A percentile compares a stretch with the other conserved stretches of the same genome.
These are phyloP conservation scores for Campaea margaritaria DNA, from an alignment of 2,888 invertebrate genomes.

Conservation along the genomic window DNA sequence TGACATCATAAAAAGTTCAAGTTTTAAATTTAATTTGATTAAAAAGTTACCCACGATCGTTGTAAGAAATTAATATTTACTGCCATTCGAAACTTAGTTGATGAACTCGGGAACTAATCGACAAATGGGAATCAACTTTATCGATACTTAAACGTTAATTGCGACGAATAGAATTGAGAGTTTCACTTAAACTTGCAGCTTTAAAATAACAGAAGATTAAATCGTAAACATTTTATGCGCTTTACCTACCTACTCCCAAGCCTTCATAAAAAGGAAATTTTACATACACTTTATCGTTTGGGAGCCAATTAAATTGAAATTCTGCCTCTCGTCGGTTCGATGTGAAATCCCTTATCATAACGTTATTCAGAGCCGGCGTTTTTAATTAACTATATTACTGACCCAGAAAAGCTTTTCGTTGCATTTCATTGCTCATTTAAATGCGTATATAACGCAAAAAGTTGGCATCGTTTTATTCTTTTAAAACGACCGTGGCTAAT, in stretches of 20 bases:
- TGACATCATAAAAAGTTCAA: constrained; percentile 4
- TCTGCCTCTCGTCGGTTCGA: constrained; percentile 11
- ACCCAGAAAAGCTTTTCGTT: constrained; percentile 34
- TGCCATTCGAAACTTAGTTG: constrained; percentile 9
- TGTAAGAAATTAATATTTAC: constrained; percentile 11
- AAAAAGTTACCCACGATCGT: neutral
- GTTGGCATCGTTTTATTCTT: constrained; percentile 12
- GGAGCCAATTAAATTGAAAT: constrained; percentile 29
- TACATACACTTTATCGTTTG: constrained; percentile 29
- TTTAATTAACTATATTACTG: constrained; percentile 33
- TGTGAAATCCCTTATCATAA: constrained; percentile 29
- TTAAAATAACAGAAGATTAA: constrained; percentile 11
- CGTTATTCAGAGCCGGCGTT: constrained; percentile 18
- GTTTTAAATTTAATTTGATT: constrained; percentile 4
- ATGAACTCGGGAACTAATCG: constrained; percentile 22
- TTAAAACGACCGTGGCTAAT: constrained; percentile 23
- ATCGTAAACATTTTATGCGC: constrained; percentile 19
- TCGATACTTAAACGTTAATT: constrained; percentile 24
- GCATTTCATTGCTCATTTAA: constrained; percentile 35
- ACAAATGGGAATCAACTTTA: constrained; percentile 19
- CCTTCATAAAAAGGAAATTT: constrained; percentile 26
- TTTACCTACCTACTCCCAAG: constrained; percentile 5
- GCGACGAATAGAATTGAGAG: constrained; percentile 5
- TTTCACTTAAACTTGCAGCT: constrained; percentile 3
- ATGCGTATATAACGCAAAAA: constrained; percentile 13